These are phyloP conservation scores for Oceanites oceanicus DNA, from an alignment of 2,113 vertebrate species.

Conservation along the genomic window DNA sequence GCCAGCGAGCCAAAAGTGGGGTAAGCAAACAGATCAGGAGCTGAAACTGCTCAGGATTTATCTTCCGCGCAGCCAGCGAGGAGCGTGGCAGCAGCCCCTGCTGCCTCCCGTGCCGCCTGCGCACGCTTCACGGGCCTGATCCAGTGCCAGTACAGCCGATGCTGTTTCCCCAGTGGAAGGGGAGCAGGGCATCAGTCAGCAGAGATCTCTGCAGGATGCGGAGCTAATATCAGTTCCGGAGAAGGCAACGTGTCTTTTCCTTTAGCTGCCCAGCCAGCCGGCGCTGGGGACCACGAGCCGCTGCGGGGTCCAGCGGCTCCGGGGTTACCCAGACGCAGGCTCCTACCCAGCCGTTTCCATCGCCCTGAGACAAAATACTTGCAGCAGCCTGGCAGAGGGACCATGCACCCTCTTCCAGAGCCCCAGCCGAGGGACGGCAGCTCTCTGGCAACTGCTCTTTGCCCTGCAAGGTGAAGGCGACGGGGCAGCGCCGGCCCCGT, in stretches of 20 bases:
- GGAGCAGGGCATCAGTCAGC: background rate
- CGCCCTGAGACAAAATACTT: accelerated
- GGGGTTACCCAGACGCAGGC: no score
- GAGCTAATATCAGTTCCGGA: background rate
- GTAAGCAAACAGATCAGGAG: background rate
- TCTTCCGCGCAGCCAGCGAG: background rate
- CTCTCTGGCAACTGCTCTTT: background rate
- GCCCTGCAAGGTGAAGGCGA: background rate
- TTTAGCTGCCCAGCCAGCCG: accelerated
- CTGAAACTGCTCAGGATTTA: no score
- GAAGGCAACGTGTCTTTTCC: background rate
- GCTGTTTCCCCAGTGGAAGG: background rate
- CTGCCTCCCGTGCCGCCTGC: background rate
- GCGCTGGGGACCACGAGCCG: accelerated
- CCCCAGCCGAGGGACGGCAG: background rate
- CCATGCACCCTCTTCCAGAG: background rate
- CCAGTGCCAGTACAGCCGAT: accelerated
- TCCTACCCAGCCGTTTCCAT: background rate
- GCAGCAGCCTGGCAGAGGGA: background rate
- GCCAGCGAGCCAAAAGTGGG: background rate
- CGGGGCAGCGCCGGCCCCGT: accelerated
- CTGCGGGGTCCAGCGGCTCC: accelerated
- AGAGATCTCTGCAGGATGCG: background rate
- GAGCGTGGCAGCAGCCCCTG: background rate
- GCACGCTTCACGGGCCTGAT: background rate